These are phyloP conservation scores for Acipenser oxyrinchus DNA, from an alignment of 2,797 vertebrate species.

Conservation along the genomic window DNA sequence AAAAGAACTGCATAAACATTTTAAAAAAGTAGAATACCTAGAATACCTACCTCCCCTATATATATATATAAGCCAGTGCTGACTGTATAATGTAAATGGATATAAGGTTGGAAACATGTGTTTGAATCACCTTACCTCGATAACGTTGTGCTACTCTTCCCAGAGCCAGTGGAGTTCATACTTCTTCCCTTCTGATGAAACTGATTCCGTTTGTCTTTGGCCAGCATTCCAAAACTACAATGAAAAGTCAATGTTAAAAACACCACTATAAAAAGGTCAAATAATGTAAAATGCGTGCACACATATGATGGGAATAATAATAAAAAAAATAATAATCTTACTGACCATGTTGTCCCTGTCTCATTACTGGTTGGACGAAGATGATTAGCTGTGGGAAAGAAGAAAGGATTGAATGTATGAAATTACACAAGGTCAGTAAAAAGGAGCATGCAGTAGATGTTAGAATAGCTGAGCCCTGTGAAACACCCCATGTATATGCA, in stretches of 20 bases:
- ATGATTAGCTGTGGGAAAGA: conserved; percentile 73
- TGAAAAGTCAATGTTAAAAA: neutral
- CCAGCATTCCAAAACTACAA: conserved; percentile 59
- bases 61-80: too few species aligned
- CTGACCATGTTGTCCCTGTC: conserved; percentile 68
- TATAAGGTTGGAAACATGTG: too few species aligned
- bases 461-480: too few species aligned
- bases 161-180: conserved; percentile 96
- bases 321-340: conserved; percentile 14
- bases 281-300: neutral
- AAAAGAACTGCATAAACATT: too few species aligned
- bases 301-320: neutral
- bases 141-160: conserved; percentile 86
- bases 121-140: conserved; percentile 67
- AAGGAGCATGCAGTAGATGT: too few species aligned
- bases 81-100: too few species aligned
- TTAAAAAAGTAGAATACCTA: too few species aligned
- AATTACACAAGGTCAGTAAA: too few species aligned
- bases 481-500: too few species aligned
- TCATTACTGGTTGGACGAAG: conserved; percentile 66
- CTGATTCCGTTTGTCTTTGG: conserved; percentile 77
- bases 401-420: neutral
- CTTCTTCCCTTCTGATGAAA: conserved; percentile 85
- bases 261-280: neutral
- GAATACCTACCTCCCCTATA: too few species aligned